Conservation (phyloP, 2,797 vertebrate species). For the Peromyscus melanophrys region DNA sequence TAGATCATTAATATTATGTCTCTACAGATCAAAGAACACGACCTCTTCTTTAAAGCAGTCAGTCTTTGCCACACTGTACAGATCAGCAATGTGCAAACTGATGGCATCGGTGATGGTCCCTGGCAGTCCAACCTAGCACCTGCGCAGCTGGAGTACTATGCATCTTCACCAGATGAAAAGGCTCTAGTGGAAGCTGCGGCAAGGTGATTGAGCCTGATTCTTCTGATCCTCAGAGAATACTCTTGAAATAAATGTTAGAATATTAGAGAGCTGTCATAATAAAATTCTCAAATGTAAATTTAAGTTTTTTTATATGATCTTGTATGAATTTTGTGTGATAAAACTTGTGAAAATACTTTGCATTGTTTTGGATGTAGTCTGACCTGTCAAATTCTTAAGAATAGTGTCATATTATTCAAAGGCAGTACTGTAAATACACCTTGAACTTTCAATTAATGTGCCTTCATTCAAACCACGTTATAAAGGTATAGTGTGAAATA, state of each 20-base stretch:
- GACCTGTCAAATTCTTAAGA: conserved; percentile 67
- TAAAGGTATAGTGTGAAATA: conserved; percentile 18
- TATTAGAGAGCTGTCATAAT: not conserved
- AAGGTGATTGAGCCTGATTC: conserved; percentile 89
- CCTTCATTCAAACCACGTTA: conserved; percentile 52
- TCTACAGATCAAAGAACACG: conserved; percentile 92
- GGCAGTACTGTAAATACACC: conserved; percentile 44
- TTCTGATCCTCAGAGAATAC: conserved; percentile 24
- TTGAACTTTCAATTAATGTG: conserved; percentile 57
- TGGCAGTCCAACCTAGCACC: conserved; percentile 92
- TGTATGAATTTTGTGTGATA: conserved; percentile 19
- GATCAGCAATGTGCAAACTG: conserved; percentile 95
- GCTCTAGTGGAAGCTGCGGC: conserved; percentile 97
- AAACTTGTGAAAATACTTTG: conserved; percentile 45
- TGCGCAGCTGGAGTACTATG: conserved; percentile 95
- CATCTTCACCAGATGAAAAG: conserved; percentile 98
- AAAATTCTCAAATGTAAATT: not conserved
- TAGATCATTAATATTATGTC: conserved; percentile 33
- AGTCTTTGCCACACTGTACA: conserved; percentile 98
- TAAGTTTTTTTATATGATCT: not conserved
- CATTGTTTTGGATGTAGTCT: conserved; percentile 6
- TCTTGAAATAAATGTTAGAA: conserved; percentile 39
- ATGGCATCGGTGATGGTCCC: conserved; percentile 91
- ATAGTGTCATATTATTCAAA: conserved; percentile 22
- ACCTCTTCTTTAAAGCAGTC: conserved; percentile 97